A percentile compares a stretch with the other conserved stretches of the same genome.
Conservation (phyloP, 2,888 invertebrate genomes). For the Onchidella celtica region DNA sequence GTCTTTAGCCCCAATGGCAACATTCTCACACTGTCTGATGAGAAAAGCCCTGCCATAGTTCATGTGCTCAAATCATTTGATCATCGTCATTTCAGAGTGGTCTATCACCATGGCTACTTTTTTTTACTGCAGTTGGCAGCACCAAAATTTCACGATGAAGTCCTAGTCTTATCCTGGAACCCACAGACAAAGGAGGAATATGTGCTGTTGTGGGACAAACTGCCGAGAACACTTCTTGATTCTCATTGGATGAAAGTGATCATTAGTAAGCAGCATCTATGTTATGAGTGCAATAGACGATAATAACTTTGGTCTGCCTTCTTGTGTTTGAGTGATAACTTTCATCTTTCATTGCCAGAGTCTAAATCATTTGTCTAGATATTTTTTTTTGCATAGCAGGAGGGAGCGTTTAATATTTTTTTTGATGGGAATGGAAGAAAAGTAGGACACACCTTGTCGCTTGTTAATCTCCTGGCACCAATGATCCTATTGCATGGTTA, state of each 20-base stretch:
- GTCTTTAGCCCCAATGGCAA: constrained; percentile 56
- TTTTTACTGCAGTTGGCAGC: constrained; percentile 56
- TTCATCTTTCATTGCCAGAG: background rate
- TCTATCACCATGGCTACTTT: constrained; percentile 52
- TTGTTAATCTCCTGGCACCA: too few relatives aligned
- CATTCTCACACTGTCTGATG: constrained; percentile 47
- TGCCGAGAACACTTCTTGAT: constrained; percentile 55
- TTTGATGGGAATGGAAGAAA: too few relatives aligned
- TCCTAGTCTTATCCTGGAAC: constrained; percentile 49
- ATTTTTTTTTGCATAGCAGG: too few relatives aligned
- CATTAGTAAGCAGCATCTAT: constrained; percentile 56
- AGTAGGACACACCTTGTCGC: too few relatives aligned
- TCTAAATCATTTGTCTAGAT: background rate
- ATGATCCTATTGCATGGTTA: too few relatives aligned
- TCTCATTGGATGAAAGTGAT: constrained; percentile 57
- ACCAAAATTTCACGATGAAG: constrained; percentile 52
- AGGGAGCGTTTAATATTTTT: too few relatives aligned
- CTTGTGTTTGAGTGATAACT: background rate
- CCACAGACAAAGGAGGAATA: constrained; percentile 48
- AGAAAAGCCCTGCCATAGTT: constrained; percentile 50
- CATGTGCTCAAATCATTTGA: constrained; percentile 54
- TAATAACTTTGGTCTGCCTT: background rate
- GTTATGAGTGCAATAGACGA: constrained; percentile 52
- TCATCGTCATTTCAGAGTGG: constrained; percentile 54
- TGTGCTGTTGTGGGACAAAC: constrained; percentile 51